Conservation (phyloP, 2,113 vertebrate genomes). For the Pyrgilauda ruficollis region DNA sequence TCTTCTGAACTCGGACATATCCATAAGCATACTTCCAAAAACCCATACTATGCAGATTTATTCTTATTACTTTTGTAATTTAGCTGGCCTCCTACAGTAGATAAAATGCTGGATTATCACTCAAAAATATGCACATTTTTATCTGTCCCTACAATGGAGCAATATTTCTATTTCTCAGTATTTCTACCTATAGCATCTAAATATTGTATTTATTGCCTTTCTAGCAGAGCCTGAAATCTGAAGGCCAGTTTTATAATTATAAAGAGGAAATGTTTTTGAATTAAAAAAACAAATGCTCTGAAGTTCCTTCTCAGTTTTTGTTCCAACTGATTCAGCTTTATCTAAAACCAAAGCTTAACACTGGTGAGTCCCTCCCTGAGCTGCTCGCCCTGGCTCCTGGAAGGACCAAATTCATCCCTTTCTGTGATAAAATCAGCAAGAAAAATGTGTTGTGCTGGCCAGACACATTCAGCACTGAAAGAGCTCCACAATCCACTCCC, state of each 20-base stretch:
- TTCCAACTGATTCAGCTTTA: neutral
- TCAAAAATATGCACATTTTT: neutral
- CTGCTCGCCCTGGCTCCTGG: rapidly evolving
- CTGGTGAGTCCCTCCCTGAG: neutral
- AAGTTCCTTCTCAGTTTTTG: neutral
- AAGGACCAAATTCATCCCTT: neutral
- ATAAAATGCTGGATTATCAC: neutral
- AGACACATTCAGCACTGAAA: neutral
- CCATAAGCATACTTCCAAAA: neutral
- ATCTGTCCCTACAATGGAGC: neutral
- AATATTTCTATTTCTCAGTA: neutral
- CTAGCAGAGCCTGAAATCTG: neutral
- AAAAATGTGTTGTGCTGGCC: neutral
- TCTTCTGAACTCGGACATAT: neutral
- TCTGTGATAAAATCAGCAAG: neutral
- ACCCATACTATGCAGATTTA: neutral
- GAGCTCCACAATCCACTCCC: neutral
- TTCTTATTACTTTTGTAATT: neutral
- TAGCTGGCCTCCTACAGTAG: neutral
- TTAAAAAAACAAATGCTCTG: rapidly evolving
- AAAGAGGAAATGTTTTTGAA: neutral
- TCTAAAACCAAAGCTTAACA: neutral
- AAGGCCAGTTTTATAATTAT: neutral
- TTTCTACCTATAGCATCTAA: neutral
- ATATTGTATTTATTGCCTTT: neutral